phyloP scores from a whole-genome alignment of 2,888 invertebrate species.

The Drosophila barbarae region DNA sequence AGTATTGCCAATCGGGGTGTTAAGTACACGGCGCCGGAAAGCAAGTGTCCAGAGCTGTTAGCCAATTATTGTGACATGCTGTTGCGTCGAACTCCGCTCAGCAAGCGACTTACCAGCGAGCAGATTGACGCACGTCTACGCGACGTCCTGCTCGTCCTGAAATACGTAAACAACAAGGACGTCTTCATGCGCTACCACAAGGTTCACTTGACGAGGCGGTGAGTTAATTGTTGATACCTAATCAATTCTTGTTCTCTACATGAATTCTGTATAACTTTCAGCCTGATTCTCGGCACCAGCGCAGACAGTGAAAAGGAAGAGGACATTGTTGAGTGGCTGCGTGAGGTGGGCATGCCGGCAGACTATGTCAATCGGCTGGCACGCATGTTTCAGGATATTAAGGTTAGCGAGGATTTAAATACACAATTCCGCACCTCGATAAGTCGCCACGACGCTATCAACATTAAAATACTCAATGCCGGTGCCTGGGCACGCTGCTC shows the following conservation, averaged over 20 bases:
- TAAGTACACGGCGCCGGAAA: conserved; percentile 91
- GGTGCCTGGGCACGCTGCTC: conserved; percentile 98
- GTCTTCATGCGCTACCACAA: conserved; percentile 99
- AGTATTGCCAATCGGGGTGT: conserved; percentile 83
- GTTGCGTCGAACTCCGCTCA: conserved; percentile 95
- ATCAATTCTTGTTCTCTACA: background rate
- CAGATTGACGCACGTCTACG: conserved; percentile 96
- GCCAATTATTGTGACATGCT: conserved; percentile 99
- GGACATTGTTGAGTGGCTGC: conserved; percentile 98
- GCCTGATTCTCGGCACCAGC: conserved; percentile 97
- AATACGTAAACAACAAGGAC: conserved; percentile 99
- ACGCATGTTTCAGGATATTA: conserved; percentile 99
- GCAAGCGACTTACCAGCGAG: conserved; percentile 96
- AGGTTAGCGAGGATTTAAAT: conserved; percentile 97
- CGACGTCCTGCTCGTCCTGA: conserved; percentile 96
- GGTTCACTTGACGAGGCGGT: conserved; percentile 94
- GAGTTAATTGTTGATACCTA: conserved; percentile 15
- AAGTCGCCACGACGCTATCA: conserved; percentile 91
- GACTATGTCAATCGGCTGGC: conserved; percentile 99
- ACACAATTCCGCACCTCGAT: conserved; percentile 93
- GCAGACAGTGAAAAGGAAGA: conserved; percentile 99
- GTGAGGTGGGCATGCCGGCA: conserved; percentile 99
- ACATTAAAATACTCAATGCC: conserved; percentile 98
- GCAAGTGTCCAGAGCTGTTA: conserved; percentile 98
- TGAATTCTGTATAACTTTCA: conserved; percentile 32